phyloP scores from a whole-genome alignment of 2,888 invertebrate genomes.

The Augiades crinisus region DNA sequence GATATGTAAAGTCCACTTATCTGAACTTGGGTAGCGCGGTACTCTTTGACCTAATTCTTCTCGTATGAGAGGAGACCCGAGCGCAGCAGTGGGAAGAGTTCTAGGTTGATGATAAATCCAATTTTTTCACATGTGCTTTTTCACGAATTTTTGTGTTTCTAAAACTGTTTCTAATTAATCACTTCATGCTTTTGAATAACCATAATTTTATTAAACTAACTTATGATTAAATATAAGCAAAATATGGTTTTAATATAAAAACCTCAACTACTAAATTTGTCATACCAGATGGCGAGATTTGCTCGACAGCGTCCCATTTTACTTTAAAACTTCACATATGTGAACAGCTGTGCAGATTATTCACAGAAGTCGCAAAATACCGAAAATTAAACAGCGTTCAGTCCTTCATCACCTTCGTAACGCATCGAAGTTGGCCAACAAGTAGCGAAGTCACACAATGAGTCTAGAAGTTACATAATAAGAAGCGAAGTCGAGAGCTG shows the following conservation, averaged over 20 bases:
- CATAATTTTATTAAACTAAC: background rate
- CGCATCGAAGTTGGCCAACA: conserved; percentile 21
- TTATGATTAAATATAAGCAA: too few relatives aligned
- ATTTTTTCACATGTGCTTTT: too few relatives aligned
- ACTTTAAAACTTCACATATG: background rate
- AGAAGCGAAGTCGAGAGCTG: conserved; percentile 28
- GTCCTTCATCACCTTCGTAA: conserved; percentile 33
- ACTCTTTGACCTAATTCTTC: too few relatives aligned
- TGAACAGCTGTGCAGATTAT: conserved; percentile 22
- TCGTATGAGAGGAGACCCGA: too few relatives aligned
- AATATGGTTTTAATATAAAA: too few relatives aligned
- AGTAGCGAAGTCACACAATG: conserved; percentile 34
- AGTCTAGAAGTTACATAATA: conserved; percentile 29
- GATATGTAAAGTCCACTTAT: too few relatives aligned
- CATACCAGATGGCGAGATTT: background rate
- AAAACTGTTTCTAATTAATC: background rate
- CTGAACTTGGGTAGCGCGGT: too few relatives aligned
- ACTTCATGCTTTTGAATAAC: too few relatives aligned
- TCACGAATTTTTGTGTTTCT: too few relatives aligned
- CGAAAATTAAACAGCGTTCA: conserved; percentile 31
- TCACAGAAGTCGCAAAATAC: conserved; percentile 30
- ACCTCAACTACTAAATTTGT: background rate
- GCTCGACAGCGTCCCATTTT: background rate
- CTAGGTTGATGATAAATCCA: too few relatives aligned
- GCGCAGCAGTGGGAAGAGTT: too few relatives aligned